A percentile compares a stretch with the other conserved stretches of the same genome.
These are phyloP conservation scores for Petromus typicus DNA, from an alignment of 2,113 vertebrate genomes.

Conservation along the genomic window DNA sequence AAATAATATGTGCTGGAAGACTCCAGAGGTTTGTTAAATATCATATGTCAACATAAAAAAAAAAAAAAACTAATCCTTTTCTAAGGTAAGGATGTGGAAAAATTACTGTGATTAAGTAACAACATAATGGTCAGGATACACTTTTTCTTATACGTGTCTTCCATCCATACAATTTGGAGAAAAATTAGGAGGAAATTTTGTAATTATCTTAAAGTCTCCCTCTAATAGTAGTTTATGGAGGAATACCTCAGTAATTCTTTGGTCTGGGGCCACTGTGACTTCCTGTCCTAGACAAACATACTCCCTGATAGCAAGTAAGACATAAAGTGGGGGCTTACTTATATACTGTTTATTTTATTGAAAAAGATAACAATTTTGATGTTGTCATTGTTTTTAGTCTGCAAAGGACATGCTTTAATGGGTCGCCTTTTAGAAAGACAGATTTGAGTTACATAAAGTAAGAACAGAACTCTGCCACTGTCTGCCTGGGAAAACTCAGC, in stretches of 20 bases:
- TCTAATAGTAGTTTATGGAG: background rate
- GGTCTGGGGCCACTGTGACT: background rate
- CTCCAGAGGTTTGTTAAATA: background rate
- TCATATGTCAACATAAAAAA: background rate
- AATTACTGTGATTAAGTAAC: background rate
- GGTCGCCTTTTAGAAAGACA: background rate
- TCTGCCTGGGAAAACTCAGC: background rate
- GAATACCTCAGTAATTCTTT: background rate
- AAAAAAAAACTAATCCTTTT: background rate
- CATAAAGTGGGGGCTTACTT: background rate
- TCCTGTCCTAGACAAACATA: background rate
- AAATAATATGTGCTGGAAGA: background rate
- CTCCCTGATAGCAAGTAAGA: background rate
- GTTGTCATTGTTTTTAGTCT: background rate
- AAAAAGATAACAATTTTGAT: background rate
- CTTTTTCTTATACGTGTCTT: background rate
- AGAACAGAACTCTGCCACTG: accelerated
- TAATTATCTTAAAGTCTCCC: background rate
- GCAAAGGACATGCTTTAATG: background rate
- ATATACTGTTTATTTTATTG: background rate
- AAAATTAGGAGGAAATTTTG: background rate
- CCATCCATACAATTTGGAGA: background rate
- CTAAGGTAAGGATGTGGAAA: background rate
- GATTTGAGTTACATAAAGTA: accelerated
- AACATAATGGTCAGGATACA: background rate